Base-by-base conservation (phyloP, 2,797 vertebrate species). In the Sebastes taczanowskii region DNA sequence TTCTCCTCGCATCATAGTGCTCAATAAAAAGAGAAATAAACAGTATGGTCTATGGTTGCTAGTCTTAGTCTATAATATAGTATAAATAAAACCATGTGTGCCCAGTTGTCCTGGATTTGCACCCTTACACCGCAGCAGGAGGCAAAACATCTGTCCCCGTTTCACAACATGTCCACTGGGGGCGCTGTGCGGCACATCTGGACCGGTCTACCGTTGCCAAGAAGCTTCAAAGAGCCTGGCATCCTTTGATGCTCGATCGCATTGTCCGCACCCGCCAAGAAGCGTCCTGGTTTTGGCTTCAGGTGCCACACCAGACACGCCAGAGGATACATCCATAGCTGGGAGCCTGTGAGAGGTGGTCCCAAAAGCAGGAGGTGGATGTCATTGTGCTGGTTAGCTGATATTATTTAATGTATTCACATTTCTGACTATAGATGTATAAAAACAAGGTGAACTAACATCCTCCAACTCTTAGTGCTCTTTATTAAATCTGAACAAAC, bases 151-250 rank as follows among this genome's bases (percentile, higher is more conserved):
- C 83, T 84, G 73, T 78, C 81, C 83, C 5, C 4, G n/a, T 70
- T 66, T 59, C 1, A 32, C 42, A n/a, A 27, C 20, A 52, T 67
- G 62, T 86, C 87, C 88, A 82, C 61, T 58, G 67, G 79, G 78
- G 84, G 83, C 56, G 14, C 66, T 83, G 85, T 82, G 63, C 34
- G 25, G 35, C 82, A 78, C 85, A 91, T 90, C 86, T 90, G 89
- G 82, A 82, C 34, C 5, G 14, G 60, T 1, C 71, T 70, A 85
- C 89, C 79, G 64, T 32, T 85, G 91, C 90, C 89, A 93, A 78
- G 81, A 79, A 83, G 80, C 89, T 93, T 94, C 93, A 94, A 95
- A 94, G 90, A 90, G 68, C 80, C 85, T 83, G 74, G 66, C 84
- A 74, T 73, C 79, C 80, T 92, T 91, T 91, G 87, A 91, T 85